Evolutionary conservation across 92 coral and sea anemone genomes (phyloP).

Genomic region (Heteractis magnifica): DNA sequence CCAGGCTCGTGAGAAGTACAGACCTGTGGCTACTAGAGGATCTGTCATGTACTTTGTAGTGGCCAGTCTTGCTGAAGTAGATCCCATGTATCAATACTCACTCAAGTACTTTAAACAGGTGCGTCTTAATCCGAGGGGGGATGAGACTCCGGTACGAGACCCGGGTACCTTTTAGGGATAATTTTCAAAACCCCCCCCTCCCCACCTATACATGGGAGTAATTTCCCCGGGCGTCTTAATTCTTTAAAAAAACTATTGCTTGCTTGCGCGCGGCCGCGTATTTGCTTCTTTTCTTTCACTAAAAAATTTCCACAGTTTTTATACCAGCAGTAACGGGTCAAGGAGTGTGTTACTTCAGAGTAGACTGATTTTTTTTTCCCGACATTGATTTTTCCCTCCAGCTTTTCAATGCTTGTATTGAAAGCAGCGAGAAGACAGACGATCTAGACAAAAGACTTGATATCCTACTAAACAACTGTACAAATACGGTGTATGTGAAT

Average conservation of each 20-base stretch:
- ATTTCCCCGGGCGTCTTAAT: too few species aligned
- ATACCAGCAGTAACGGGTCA: too few species aligned
- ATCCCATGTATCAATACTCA: conserved; percentile 94
- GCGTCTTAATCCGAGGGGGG: neutral
- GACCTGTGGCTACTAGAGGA: conserved; percentile 98
- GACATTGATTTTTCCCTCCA: neutral
- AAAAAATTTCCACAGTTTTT: too few species aligned
- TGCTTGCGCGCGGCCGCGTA: too few species aligned
- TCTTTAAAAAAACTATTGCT: too few species aligned
- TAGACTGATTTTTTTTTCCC: neutral
- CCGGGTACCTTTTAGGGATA: neutral
- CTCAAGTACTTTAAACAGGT: conserved; percentile 96
- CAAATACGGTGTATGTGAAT: conserved; percentile 83
- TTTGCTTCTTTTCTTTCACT: neutral
- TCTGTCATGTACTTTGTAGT: conserved; percentile 99
- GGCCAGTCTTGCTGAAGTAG: conserved; percentile 97
- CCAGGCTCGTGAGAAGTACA: conserved; percentile 91
- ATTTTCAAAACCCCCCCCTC: neutral
- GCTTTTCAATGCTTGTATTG: conserved; percentile 92
- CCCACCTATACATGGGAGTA: too few species aligned
- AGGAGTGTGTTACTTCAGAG: too few species aligned
- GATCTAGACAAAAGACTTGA: conserved; percentile 78
- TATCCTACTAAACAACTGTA: conserved; percentile 82
- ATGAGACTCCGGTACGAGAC: too few species aligned
- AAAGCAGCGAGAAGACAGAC: conserved; percentile 92